Base-by-base conservation (phyloP, 2,113 vertebrate genomes). In the Hippoglossus stenolepis region DNA sequence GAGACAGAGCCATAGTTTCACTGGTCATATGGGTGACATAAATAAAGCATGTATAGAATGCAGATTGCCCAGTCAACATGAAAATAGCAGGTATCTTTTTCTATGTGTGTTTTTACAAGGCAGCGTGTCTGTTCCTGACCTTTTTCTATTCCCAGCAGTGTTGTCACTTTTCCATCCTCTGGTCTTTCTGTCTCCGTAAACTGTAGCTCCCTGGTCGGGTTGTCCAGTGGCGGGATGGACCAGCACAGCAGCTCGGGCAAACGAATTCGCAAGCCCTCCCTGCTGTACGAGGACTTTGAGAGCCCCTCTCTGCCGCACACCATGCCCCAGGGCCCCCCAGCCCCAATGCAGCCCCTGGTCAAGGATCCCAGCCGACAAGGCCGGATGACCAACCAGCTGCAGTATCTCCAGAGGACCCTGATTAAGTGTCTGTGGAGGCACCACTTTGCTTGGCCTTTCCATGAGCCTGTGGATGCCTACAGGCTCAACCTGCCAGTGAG, bases 391-490 rank as follows among this genome's bases (percentile, higher is more conserved):
- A 98, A 98, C 88, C 97, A 98, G 87, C 93, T 98, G 21, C 97
- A 97, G 83, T 98, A 95, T 70, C 95, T 98, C 69, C 96, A 97
- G 91, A 98, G 96, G 68, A 96, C 96, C 77, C 93, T 98, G 68
- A 94, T 96, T 87, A 97, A 97, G 79, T 96, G 92, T 2, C 89
- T 98, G 13, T 98, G 96, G 97, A 96, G 97, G 45, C 97, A 98
- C 54, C 96, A 98, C 84, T 98, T 98, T 8, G 96, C 97, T 0
- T 98, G 97, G 97, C 97, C 97, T 0, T 98, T 98, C 65, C 95
- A 96, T 13, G 96, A 97, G 60, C 97, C 97, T 0, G 97, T 98
- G 74, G 97, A 98, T 6, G 95, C 96, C 0, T 93, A 94, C 78
- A 96, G 96, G 81, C 93, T 98, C 61, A 96, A 95, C 31, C 90